Base-by-base conservation (phyloP, 2,797 vertebrate species). In the Halcyon chelicuti region DNA sequence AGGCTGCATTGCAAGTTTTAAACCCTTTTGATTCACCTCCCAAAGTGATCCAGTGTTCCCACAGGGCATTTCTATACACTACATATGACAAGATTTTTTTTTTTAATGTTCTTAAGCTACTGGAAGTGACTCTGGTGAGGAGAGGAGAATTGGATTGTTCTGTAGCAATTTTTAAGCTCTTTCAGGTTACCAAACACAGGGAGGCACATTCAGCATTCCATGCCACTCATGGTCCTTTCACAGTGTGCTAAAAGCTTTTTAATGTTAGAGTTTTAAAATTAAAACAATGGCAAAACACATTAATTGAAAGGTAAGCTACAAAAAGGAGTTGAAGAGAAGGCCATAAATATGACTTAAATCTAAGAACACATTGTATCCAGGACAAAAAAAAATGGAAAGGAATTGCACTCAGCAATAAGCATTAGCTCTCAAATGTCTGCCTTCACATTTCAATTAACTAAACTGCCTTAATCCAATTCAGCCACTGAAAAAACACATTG, bases 231-330 rank as follows among this genome's bases (percentile, higher is more conserved):
- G 0, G 76, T 71, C 83, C 63, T 94, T 90, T 55, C 71, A 51
- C 21, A 19, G 42, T 0, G 0, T 25, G 46, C 61, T 96, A 72
- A 93, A 96, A 96, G 93, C 79, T 90, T 95, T 91, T 72, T 91
- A 94, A 90, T 61, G 63, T 12, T 8, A 55, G 54, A 86, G 42
- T 21, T 93, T 76, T 73, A 44, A 94, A 93, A 86, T 88, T 97
- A 95, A 97, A 96, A 96, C 90, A 96, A 94, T 60, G 77, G 76
- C 23, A 72, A 88, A 94, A 67, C 19, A 42, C 79, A 78, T 93
- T 81, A 90, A 88, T 85, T 94, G 90, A 85, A 90, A 95, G 90
- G 68, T 62, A 80, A 88, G 66, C 72, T 95, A 73, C 83, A 93
- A 94, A 94, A 51, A 22, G 40, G 65, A 78, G 42, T 42, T 40